Conservation (phyloP, 2,888 invertebrate species). For the Synergus umbraculus region DNA sequence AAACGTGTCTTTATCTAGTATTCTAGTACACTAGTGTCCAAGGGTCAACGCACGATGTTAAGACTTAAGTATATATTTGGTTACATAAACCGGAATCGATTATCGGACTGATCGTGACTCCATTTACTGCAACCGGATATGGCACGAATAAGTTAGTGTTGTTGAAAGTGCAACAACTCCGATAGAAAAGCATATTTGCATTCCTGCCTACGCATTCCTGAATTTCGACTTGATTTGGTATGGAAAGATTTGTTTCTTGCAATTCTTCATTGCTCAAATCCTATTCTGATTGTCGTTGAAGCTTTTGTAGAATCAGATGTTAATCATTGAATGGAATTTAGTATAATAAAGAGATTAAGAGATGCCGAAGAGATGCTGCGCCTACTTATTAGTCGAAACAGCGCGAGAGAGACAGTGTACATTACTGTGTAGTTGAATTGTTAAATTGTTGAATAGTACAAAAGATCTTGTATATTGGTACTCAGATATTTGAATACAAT, state of each 20-base stretch:
- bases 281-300: no score
- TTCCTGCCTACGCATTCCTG: neutral
- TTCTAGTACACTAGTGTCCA: neutral
- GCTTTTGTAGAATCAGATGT: neutral
- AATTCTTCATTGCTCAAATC: no score
- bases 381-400: slow-evolving; percentile 14
- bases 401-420: slow-evolving; percentile 12
- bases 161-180: slow-evolving; percentile 36
- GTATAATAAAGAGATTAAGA: neutral
- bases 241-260: neutral
- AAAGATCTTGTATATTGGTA: slow-evolving; percentile 49
- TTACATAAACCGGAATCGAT: slow-evolving; percentile 39
- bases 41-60: slow-evolving; percentile 31
- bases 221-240: neutral
- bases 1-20: slow-evolving; percentile 7
- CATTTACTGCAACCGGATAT: slow-evolving; percentile 32
- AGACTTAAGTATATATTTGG: slow-evolving; percentile 6
- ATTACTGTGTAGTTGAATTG: slow-evolving; percentile 42
- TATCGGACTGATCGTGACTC: slow-evolving; percentile 40
- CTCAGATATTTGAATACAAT: slow-evolving; percentile 66
- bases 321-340: neutral
- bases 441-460: slow-evolving; percentile 27
- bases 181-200: slow-evolving; percentile 38
- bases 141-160: slow-evolving; percentile 9
- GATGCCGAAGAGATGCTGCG: neutral